Percentiles rank a stretch among this genome's conserved stretches.
phyloP scores from a whole-genome alignment of 2,797 vertebrate species.

The Hoplostethus mediterraneus region DNA sequence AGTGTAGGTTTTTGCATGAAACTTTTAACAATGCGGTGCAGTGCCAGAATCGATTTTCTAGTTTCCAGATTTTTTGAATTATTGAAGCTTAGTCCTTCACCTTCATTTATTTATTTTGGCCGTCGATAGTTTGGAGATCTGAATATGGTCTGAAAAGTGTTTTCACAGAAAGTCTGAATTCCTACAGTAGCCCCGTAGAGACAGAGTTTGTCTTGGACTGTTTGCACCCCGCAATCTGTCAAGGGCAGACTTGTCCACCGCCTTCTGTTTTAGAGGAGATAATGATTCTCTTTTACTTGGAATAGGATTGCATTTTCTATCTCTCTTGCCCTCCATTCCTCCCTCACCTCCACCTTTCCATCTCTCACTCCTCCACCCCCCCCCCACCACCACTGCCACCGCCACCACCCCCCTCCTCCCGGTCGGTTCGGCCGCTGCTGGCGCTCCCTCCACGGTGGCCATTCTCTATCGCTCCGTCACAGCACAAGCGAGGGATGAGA shows the following conservation, averaged over 20 bases:
- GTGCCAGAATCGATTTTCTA: background rate
- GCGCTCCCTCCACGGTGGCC: conserved; percentile 53
- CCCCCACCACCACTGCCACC: background rate
- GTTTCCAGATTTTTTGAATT: conserved; percentile 1
- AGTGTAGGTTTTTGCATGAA: background rate
- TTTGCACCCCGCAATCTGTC: conserved; percentile 43
- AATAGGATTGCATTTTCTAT: conserved; percentile 83
- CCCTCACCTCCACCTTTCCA: conserved; percentile 71
- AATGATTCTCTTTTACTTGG: conserved; percentile 79
- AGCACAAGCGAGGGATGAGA: conserved; percentile 73
- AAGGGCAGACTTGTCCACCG: conserved; percentile 65
- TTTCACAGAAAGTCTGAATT: conserved; percentile 33
- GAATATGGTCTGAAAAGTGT: conserved; percentile 20
- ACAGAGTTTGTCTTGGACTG: conserved; percentile 37
- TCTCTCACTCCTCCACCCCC: conserved; percentile 34
- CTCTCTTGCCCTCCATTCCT: conserved; percentile 53
- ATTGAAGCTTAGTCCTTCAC: conserved; percentile 12
- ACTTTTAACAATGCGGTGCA: background rate
- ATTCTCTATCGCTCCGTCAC: conserved; percentile 72
- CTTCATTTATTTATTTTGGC: conserved; percentile 20
- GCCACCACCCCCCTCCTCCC: conserved; percentile 30
- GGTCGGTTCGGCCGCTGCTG: conserved; percentile 41
- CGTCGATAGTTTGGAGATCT: background rate
- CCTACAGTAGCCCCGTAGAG: background rate
- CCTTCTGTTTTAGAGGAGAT: conserved; percentile 75